These are phyloP conservation scores for Lanistes nyassanus DNA, from an alignment of 1,140 invertebrate species.

Conservation along the genomic window DNA sequence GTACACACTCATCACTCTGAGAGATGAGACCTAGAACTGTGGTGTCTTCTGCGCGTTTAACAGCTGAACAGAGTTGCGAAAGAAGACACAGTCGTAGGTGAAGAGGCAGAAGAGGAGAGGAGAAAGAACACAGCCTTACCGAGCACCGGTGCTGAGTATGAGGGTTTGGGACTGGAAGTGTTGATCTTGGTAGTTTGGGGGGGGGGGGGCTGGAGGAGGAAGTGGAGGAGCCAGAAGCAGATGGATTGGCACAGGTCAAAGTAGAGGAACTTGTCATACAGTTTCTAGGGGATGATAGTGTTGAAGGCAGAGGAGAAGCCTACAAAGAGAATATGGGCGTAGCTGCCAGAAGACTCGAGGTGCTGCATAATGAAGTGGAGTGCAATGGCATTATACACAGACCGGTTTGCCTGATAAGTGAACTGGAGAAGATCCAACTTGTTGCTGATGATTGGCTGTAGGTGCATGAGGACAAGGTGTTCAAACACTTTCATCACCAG, in stretches of 20 bases:
- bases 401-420: no score
- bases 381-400: neutral
- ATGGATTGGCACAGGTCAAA: neutral
- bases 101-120: neutral
- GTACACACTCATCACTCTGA: neutral
- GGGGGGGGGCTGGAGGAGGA: no score
- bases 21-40: neutral
- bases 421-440: no score
- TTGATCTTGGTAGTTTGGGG: neutral
- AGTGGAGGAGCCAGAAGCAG: neutral
- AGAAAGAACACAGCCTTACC: neutral
- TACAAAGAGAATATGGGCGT: neutral
- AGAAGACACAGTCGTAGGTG: neutral
- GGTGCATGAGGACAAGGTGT: neutral
- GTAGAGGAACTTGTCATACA: neutral
- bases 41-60: neutral
- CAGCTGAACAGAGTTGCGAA: neutral
- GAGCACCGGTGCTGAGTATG: neutral
- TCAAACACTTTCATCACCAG: conserved; percentile 10
- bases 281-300: neutral
- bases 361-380: neutral
- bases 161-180: neutral
- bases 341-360: neutral
- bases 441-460: neutral
- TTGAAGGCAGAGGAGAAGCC: neutral